Evolutionary conservation across 2,888 invertebrate species (phyloP).

Genomic region (Sepioteuthis lessoniana): DNA sequence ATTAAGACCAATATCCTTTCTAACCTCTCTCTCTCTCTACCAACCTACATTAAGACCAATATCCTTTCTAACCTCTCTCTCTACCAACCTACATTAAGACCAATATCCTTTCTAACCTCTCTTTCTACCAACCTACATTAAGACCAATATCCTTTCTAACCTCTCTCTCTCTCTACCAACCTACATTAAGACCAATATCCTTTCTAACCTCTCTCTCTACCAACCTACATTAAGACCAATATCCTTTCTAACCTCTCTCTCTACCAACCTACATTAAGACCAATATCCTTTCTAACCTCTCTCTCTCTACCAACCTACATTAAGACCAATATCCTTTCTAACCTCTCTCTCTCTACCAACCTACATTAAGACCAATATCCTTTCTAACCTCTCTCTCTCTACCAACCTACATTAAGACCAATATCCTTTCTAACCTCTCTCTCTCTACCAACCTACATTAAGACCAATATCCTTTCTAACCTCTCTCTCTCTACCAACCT

Average conservation of each 20-base stretch:
- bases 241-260: not conserved
- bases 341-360: too few species aligned
- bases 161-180: too few species aligned
- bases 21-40: not conserved
- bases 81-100: too few species aligned
- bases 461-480: too few species aligned
- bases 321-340: not conserved
- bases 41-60: not conserved
- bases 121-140: not conserved
- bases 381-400: not conserved
- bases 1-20: too few species aligned
- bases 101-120: too few species aligned
- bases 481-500: not conserved
- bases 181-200: too few species aligned
- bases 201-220: not conserved
- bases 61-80: not conserved
- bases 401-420: not conserved
- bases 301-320: not conserved
- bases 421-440: not conserved
- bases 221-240: not conserved
- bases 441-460: too few species aligned
- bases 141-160: not conserved
- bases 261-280: too few species aligned
- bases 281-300: too few species aligned
- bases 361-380: too few species aligned